These are phyloP conservation scores for Myioborus melanocephalus DNA, from an alignment of 2,797 vertebrate species.

Conservation along the genomic window DNA sequence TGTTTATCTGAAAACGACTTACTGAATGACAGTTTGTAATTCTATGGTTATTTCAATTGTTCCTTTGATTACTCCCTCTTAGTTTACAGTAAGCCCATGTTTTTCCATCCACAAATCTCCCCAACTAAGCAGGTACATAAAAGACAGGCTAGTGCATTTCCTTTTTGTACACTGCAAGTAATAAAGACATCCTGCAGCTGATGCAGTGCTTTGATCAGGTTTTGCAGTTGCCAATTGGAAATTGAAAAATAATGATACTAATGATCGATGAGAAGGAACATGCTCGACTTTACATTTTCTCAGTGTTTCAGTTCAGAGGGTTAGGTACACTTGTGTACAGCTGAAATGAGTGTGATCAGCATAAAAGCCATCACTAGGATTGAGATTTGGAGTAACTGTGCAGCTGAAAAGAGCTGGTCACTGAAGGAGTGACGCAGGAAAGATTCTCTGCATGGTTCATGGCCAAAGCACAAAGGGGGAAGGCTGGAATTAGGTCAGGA, in stretches of 20 bases:
- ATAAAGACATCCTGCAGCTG: background rate
- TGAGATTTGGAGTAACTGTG: background rate
- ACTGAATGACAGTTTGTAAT: background rate
- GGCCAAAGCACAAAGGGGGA: background rate
- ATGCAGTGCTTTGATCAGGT: background rate
- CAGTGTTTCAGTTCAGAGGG: background rate
- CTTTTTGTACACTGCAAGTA: background rate
- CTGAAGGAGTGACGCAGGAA: background rate
- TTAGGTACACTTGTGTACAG: too few relatives aligned
- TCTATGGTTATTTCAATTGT: background rate
- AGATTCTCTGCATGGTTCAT: background rate
- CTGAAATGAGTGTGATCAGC: background rate
- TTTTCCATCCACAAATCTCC: background rate
- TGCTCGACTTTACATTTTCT: background rate
- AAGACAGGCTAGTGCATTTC: background rate
- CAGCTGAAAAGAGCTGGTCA: background rate
- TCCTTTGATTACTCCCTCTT: background rate
- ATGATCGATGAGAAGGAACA: background rate
- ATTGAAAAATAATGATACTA: background rate
- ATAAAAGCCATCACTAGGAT: background rate
- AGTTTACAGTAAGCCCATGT: background rate
- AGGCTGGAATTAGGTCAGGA: background rate
- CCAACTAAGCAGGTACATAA: background rate
- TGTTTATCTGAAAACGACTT: background rate
- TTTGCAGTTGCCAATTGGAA: background rate